These are phyloP conservation scores for Esox lucius DNA, from an alignment of 2,797 vertebrate genomes.

Conservation along the genomic window DNA sequence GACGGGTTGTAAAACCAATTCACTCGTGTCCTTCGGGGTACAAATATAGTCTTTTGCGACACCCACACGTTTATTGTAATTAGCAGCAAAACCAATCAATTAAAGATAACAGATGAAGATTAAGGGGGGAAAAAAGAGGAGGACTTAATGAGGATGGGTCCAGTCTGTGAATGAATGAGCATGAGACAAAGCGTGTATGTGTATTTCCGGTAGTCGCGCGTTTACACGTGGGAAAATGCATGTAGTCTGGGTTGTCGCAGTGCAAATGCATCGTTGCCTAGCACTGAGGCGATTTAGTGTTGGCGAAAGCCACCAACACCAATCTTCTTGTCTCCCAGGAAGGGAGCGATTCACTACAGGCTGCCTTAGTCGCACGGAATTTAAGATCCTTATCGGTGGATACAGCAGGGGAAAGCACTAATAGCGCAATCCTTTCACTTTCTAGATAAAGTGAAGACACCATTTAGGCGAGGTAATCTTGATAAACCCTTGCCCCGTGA, in stretches of 20 bases:
- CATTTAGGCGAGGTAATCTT: constrained; percentile 56
- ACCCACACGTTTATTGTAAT: constrained; percentile 41
- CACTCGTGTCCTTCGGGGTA: constrained; percentile 41
- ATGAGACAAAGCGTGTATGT: background rate
- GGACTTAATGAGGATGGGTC: constrained; percentile 50
- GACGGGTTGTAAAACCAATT: constrained; percentile 3
- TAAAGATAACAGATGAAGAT: constrained; percentile 56
- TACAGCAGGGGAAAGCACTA: constrained; percentile 43
- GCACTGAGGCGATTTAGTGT: constrained; percentile 46
- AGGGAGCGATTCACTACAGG: constrained; percentile 40
- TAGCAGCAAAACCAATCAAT: constrained; percentile 57
- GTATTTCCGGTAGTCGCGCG: constrained; percentile 14
- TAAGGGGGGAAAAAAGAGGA: constrained; percentile 31
- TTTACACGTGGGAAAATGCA: constrained; percentile 31
- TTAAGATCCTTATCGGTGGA: constrained; percentile 63
- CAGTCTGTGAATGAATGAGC: constrained; percentile 53
- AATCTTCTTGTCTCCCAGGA: constrained; percentile 52
- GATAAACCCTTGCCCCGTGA: constrained; percentile 56
- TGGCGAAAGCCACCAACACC: constrained; percentile 33
- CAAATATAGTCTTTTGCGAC: constrained; percentile 33
- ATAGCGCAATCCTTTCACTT: constrained; percentile 52
- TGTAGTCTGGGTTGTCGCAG: constrained; percentile 49
- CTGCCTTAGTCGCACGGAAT: constrained; percentile 49
- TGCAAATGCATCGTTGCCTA: constrained; percentile 55
- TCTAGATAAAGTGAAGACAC: constrained; percentile 52